Conservation (phyloP, 1,140 invertebrate species). For the Papilio glaucus region DNA sequence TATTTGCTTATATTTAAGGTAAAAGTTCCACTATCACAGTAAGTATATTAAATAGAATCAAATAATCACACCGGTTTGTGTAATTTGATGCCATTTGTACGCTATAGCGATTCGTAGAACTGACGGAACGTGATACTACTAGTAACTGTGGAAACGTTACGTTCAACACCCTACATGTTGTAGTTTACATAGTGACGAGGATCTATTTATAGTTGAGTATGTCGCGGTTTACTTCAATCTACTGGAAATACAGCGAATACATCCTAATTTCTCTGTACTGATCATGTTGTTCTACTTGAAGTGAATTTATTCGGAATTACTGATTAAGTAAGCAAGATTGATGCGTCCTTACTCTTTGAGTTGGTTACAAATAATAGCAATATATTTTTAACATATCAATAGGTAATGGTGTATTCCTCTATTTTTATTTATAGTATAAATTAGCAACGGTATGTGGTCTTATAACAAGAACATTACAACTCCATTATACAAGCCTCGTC, state of each 20-base stretch:
- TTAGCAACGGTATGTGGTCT: constrained; percentile 61
- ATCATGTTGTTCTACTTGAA: not conserved
- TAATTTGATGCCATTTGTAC: constrained; percentile 20
- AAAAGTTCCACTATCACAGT: not conserved
- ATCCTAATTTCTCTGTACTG: not conserved
- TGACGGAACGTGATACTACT: constrained; percentile 25
- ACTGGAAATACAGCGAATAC: not conserved
- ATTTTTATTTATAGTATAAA: constrained; percentile 46
- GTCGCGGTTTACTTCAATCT: not conserved
- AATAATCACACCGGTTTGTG: constrained; percentile 29
- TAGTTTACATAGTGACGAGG: not conserved
- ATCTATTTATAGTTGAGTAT: not conserved
- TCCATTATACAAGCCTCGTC: constrained; percentile 49
- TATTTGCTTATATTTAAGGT: not conserved
- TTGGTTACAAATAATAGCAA: no score
- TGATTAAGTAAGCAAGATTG: not conserved
- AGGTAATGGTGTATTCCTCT: not conserved
- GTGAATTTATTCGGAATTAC: not conserved
- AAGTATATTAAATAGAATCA: not conserved
- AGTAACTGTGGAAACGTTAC: constrained; percentile 14
- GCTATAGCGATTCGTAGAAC: constrained; percentile 12
- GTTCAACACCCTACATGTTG: constrained; percentile 3
- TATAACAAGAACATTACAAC: constrained; percentile 43
- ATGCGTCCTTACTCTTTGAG: no score
- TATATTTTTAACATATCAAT: not conserved